Evolutionary conservation across 2,888 invertebrate species (phyloP).

Genomic region (Dasysyrphus albostriatus): DNA sequence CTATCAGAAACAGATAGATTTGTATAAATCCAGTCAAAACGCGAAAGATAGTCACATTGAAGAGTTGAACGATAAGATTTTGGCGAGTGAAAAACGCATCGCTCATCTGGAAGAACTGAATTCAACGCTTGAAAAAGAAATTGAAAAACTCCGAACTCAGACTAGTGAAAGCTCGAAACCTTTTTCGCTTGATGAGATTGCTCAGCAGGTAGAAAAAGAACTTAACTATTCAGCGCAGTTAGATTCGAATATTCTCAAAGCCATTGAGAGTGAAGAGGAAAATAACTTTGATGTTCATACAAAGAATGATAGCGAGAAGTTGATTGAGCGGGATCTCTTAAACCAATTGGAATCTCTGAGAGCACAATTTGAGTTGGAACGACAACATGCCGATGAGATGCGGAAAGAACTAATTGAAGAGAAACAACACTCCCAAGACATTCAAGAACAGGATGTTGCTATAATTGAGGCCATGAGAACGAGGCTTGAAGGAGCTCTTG

Average conservation of each 20-base stretch:
- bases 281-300: slow-evolving; percentile 82
- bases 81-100: slow-evolving; percentile 78
- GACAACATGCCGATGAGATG: slow-evolving; percentile 84
- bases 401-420: slow-evolving; percentile 86
- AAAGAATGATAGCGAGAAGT: slow-evolving; percentile 81
- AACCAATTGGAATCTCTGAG: slow-evolving; percentile 81
- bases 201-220: slow-evolving; percentile 86
- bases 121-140: slow-evolving; percentile 84
- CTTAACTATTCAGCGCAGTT: slow-evolving; percentile 86
- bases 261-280: slow-evolving; percentile 85
- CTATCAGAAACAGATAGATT: slow-evolving; percentile 85
- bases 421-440: slow-evolving; percentile 85
- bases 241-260: slow-evolving; percentile 86
- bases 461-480: slow-evolving; percentile 88
- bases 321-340: slow-evolving; percentile 80
- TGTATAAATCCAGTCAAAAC: slow-evolving; percentile 85
- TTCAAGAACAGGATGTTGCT: slow-evolving; percentile 87
- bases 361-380: slow-evolving; percentile 80
- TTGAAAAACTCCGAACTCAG: slow-evolving; percentile 80
- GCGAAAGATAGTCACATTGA: slow-evolving; percentile 85
- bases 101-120: slow-evolving; percentile 84
- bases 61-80: slow-evolving; percentile 78
- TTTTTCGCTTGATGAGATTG: slow-evolving; percentile 85
- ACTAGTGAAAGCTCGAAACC: slow-evolving; percentile 80
- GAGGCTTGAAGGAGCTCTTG: slow-evolving; percentile 87